Conservation (phyloP, 2,888 invertebrate genomes). For the Agriopis aurantiaria region DNA sequence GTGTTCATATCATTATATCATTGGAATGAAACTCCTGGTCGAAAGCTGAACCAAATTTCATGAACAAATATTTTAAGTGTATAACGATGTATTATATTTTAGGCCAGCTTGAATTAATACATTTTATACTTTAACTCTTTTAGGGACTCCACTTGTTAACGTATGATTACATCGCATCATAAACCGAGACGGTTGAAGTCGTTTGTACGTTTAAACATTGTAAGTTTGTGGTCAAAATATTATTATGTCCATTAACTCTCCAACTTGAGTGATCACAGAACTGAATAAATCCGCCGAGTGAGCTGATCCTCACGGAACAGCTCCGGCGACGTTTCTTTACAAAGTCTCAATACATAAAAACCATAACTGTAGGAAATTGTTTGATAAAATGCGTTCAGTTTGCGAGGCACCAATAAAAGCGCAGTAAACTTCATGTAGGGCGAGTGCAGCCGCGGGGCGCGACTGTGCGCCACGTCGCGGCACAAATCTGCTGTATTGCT, state of each 20-base stretch:
- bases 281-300: background rate
- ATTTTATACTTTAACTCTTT: too few relatives aligned
- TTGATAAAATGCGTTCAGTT: conserved; percentile 2
- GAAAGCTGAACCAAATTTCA: too few relatives aligned
- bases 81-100: too few relatives aligned
- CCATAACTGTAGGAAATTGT: conserved; percentile 5
- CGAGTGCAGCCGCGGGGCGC: conserved; percentile 3
- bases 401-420: background rate
- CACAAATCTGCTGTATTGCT: conserved; percentile 40
- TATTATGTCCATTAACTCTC: background rate
- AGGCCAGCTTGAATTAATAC: too few relatives aligned
- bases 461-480: conserved; percentile 19
- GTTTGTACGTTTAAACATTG: too few relatives aligned
- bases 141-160: too few relatives aligned
- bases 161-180: too few relatives aligned
- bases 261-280: background rate
- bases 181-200: too few relatives aligned
- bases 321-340: background rate
- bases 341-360: background rate
- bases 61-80: too few relatives aligned
- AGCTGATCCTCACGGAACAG: conserved; percentile 1
- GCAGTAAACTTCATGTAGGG: background rate
- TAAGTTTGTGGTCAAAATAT: too few relatives aligned
- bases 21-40: too few relatives aligned
- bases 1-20: too few relatives aligned